A percentile compares a stretch with the other conserved stretches of the same genome.
phyloP scores from a whole-genome alignment of 2,888 invertebrate species.

The Tortrix viridana region DNA sequence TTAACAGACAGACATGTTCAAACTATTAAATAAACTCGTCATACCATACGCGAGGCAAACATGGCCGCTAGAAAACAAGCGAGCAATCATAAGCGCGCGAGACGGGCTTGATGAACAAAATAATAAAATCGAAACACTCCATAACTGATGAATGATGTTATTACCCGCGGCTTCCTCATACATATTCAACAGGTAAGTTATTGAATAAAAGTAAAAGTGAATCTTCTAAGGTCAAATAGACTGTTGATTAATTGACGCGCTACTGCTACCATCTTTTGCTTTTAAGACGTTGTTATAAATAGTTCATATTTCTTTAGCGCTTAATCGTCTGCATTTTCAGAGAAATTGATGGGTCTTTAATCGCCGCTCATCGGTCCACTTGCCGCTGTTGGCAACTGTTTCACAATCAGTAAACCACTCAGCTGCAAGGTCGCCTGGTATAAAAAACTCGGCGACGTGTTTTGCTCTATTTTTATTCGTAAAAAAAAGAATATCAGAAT shows the following conservation, averaged over 20 bases:
- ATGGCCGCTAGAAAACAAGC: constrained; percentile 50
- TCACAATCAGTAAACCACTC: constrained; percentile 76
- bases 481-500: constrained; percentile 79
- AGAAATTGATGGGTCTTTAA: constrained; percentile 22
- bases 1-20: constrained; percentile 27
- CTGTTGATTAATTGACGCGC: constrained; percentile 61
- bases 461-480: constrained; percentile 79
- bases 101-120: constrained; percentile 51
- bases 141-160: constrained; percentile 64
- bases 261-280: constrained; percentile 55
- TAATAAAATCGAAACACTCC: constrained; percentile 63
- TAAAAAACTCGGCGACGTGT: constrained; percentile 66
- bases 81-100: constrained; percentile 43
- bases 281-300: constrained; percentile 54
- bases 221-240: constrained; percentile 61
- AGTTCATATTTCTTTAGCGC: constrained; percentile 5
- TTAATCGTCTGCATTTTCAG: constrained; percentile 1
- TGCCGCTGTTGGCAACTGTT: constrained; percentile 71
- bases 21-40: constrained; percentile 35
- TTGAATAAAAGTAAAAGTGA: constrained; percentile 80
- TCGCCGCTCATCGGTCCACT: constrained; percentile 14
- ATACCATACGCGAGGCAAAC: constrained; percentile 55
- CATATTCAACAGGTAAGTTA: constrained; percentile 71
- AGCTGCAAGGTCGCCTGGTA: constrained; percentile 77
- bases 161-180: constrained; percentile 62